Base-by-base conservation (phyloP, 2,113 vertebrate genomes). In the Nyctereutes procyonoides region DNA sequence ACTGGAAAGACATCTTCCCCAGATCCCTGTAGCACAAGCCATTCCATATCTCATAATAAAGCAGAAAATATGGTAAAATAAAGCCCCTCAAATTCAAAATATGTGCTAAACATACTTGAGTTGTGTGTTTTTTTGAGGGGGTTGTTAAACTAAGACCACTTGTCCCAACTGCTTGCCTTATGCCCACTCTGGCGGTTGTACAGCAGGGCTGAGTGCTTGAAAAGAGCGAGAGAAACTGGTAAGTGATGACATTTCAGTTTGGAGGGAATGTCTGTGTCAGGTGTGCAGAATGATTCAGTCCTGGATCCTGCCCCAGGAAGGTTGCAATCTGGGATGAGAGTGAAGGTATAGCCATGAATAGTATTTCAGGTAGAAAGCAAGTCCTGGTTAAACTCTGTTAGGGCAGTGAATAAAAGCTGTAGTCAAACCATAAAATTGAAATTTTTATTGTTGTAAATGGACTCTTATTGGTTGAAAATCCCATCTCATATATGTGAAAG, bases 121-220 rank as follows among this genome's bases (percentile, higher is more conserved):
- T 43, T 43, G 38, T 69, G 10, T 60, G 43, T 69, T 30, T 15
- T 55, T 62, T 62, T 48, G 2, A 8, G 65, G 16, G 32, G 67
- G 67, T 16, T 15, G n/a, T 69, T 69, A 35, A 43, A 63, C 24
- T 71, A 24, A 28, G 24, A 8, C 24, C 2, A 3, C 20, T 17
- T 30, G 28, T 60, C 30, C 28, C 19, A 35, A 32, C 15, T 63
- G 7, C 77, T 82, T 58, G 22, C 51, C 38, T 2, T 13, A 4
- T 53, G 28, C 51, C n/a, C 8, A 3, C 28, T 35, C 76, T 38
- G 20, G 17, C 10, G 13, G 53, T 26, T 3, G 30, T 7, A 35
- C 0, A 2, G 32, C 14, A 19, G 10, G 5, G 11, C 26, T 12
- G 19, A 71, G 32, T 0, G 11, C 1, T 28, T 10, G 24, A 51